A percentile compares a stretch with the other conserved stretches of the same genome.
These are phyloP conservation scores for Equus przewalskii DNA, from an alignment of 2,113 vertebrate genomes.

Conservation along the genomic window DNA sequence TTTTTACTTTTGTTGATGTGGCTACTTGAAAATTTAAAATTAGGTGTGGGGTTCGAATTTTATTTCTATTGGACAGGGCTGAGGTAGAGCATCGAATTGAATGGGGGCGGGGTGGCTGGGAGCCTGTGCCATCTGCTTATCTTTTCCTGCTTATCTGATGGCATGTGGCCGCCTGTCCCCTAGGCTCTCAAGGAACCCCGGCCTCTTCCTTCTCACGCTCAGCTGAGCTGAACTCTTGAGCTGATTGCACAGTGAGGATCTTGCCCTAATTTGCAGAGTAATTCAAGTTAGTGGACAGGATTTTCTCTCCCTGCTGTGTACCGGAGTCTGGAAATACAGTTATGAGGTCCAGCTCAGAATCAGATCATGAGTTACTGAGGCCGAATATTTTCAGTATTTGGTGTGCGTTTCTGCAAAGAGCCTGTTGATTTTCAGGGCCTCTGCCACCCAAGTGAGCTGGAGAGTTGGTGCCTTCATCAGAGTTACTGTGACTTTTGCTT, in stretches of 20 bases:
- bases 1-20: neutral
- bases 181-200: neutral
- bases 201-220: neutral
- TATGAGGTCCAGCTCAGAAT: neutral
- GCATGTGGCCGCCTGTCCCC: neutral
- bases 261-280: conserved; percentile 13
- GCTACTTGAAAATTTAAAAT: neutral
- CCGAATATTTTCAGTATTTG: neutral
- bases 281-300: neutral
- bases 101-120: neutral
- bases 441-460: neutral
- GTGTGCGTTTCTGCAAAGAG: neutral
- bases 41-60: neutral
- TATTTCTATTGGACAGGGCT: neutral
- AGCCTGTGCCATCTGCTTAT: conserved; percentile 23
- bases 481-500: neutral
- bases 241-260: neutral
- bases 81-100: neutral
- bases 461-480: neutral
- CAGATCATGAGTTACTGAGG: neutral
- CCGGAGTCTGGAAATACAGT: neutral
- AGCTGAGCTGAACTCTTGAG: neutral
- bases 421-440: neutral
- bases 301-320: neutral
- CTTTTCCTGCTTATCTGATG: conserved; percentile 7